A percentile compares a stretch with the other conserved stretches of the same genome.
phyloP scores from a whole-genome alignment of 2,888 invertebrate species.

The Torymus auratus region DNA sequence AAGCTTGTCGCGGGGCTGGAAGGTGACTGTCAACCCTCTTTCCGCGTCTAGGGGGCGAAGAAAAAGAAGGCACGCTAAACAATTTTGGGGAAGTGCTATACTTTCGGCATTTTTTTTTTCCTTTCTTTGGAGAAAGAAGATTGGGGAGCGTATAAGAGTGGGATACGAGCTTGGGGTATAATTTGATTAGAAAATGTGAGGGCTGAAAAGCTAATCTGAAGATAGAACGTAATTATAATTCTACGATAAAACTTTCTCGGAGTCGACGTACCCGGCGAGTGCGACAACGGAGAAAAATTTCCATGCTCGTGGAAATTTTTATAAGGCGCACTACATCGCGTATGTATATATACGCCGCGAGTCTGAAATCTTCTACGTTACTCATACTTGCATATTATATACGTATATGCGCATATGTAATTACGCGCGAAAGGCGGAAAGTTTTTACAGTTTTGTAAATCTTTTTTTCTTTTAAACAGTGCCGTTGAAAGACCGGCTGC shows the following conservation, averaged over 20 bases:
- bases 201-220: not conserved
- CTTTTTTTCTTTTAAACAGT: no score
- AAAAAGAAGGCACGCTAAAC: constrained; percentile 20
- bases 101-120: no score
- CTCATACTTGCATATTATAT: not conserved
- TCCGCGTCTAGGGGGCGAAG: no score
- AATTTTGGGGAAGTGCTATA: constrained; percentile 35
- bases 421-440: constrained; percentile 17
- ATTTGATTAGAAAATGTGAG: constrained; percentile 6
- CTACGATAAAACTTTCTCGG: not conserved
- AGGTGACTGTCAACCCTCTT: no score
- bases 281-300: not conserved
- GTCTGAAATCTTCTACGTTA: constrained; percentile 5
- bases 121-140: no score
- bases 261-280: not conserved
- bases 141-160: no score
- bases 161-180: not conserved
- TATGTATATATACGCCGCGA: not conserved
- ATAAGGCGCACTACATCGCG: no score
- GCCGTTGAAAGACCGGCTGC: not conserved
- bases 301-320: not conserved
- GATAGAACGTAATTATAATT: not conserved
- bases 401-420: not conserved
- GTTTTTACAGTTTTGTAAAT: constrained; percentile 2
- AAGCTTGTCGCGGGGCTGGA: not conserved